phyloP scores from a whole-genome alignment of 2,113 vertebrate species.

The Neolamprologus caudopunctatus region DNA sequence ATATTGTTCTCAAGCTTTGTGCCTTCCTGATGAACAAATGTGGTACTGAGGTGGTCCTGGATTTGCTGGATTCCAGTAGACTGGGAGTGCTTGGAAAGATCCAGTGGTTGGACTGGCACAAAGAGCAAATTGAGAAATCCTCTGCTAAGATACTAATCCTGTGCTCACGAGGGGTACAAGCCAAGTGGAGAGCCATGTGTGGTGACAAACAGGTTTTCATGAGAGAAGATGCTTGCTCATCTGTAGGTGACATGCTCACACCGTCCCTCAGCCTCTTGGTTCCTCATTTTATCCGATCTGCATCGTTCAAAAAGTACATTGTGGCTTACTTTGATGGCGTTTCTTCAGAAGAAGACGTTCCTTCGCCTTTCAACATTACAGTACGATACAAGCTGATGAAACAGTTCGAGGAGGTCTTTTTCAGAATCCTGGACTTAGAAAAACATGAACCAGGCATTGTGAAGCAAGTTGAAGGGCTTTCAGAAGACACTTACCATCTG shows the following conservation, averaged over 20 bases:
- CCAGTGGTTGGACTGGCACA: constrained; percentile 84
- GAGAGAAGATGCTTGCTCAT: constrained; percentile 72
- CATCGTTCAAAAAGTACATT: constrained; percentile 82
- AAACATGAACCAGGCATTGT: constrained; percentile 80
- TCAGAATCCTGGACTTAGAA: constrained; percentile 85
- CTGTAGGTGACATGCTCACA: constrained; percentile 81
- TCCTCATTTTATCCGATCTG: constrained; percentile 78
- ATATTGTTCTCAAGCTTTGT: constrained; percentile 82
- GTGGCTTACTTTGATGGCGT: constrained; percentile 85
- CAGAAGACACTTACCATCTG: constrained; percentile 62
- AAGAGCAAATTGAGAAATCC: constrained; percentile 72
- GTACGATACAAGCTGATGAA: constrained; percentile 83
- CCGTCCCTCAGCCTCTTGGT: constrained; percentile 82
- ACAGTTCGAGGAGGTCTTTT: constrained; percentile 86
- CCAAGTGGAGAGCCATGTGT: constrained; percentile 91
- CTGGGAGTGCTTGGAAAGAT: constrained; percentile 78
- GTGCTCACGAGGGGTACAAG: constrained; percentile 83
- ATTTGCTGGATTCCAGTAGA: constrained; percentile 76
- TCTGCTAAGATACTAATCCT: constrained; percentile 87
- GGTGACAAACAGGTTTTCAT: constrained; percentile 65
- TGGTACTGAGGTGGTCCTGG: constrained; percentile 83
- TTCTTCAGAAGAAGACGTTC: constrained; percentile 76
- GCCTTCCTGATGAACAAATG: constrained; percentile 81
- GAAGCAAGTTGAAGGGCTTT: constrained; percentile 75
- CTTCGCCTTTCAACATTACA: constrained; percentile 78